Evolutionary conservation across 2,113 vertebrate genomes (phyloP), one percentile per base, ranked within the genome.

Genomic region (Zosterops hypoxanthus): DNA sequence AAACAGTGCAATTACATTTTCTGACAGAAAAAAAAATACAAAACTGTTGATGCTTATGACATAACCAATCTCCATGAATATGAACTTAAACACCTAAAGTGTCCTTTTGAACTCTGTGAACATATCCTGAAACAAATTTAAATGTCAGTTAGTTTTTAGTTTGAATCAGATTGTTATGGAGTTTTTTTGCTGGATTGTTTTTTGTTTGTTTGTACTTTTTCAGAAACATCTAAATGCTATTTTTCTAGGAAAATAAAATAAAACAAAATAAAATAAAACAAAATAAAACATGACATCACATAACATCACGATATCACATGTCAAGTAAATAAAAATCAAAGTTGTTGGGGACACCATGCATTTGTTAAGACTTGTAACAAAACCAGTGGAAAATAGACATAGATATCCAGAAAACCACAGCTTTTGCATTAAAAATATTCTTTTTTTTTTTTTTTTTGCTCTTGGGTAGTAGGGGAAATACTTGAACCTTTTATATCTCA

Each of bases 391-490:
- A 87, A 78, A n/a, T 8, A 68, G 4, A 17, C n/a, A 1, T 29
- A 46, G 12, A 7, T 47, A 88, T 78, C 15, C 11, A 52, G 50
- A 46, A 66, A 70, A 47, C 1, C 4, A 2, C 18, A 49, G 6
- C 1, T 61, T 28, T 77, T 63, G 8, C 31, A 5, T 28, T 0
- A 31, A 59, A 53, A 28, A 5, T 3, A 0, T 28, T 31, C 0
- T 36, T 55, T 36, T 2, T 39, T 39, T 39, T 39, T 9, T 47
- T 7, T 39, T 39, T 39, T 1, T 10, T 47, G 7, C 1, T 47
- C 1, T 65, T 52, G 9, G 63, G 21, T 28, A 86, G 2, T 28
- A 18, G 12, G 60, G 26, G 22, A 88, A 94, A 46, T 29, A 49
- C 10, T 41, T 28, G 14, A 65, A 53, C 3, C 6, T n/a, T 13